These are phyloP conservation scores for Bufo gargarizans DNA, from an alignment of 2,113 vertebrate species.

Conservation along the genomic window DNA sequence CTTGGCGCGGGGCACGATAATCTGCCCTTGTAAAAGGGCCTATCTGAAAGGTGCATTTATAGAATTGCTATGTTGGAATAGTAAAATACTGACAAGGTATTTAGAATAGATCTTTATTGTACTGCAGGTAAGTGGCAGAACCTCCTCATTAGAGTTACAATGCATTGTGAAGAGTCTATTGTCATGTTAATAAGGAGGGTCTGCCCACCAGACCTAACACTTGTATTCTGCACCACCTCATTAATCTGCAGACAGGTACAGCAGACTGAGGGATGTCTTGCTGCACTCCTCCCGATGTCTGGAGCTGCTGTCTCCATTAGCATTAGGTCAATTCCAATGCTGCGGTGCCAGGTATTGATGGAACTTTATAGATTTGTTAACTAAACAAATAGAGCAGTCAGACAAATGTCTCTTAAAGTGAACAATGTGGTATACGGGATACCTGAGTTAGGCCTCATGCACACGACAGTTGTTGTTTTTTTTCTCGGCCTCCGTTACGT, in stretches of 20 bases:
- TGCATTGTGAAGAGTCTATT: slow-evolving; percentile 12
- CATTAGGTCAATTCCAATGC: slow-evolving; percentile 3
- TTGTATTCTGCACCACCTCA: slow-evolving; percentile 16
- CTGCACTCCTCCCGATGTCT: background rate
- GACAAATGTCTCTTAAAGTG: background rate
- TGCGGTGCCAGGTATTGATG: slow-evolving; percentile 6
- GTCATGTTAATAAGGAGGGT: slow-evolving; percentile 19
- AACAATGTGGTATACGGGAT: background rate
- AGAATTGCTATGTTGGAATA: no score
- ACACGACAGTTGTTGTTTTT: no score
- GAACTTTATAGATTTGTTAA: background rate
- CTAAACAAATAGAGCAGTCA: background rate
- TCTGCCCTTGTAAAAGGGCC: no score
- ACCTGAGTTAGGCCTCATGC: no score
- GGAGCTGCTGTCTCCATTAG: background rate
- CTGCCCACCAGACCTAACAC: background rate
- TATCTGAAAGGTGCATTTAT: no score
- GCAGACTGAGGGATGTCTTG: background rate
- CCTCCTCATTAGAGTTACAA: slow-evolving; percentile 4
- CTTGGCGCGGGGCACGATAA: no score
- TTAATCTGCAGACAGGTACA: slow-evolving; percentile 37
- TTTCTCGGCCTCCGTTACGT: no score
- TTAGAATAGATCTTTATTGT: background rate
- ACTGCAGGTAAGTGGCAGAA: background rate
- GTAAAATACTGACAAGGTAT: background rate